Conservation (phyloP, 2,113 vertebrate species). For the Petrocephalus microphthalmus region DNA sequence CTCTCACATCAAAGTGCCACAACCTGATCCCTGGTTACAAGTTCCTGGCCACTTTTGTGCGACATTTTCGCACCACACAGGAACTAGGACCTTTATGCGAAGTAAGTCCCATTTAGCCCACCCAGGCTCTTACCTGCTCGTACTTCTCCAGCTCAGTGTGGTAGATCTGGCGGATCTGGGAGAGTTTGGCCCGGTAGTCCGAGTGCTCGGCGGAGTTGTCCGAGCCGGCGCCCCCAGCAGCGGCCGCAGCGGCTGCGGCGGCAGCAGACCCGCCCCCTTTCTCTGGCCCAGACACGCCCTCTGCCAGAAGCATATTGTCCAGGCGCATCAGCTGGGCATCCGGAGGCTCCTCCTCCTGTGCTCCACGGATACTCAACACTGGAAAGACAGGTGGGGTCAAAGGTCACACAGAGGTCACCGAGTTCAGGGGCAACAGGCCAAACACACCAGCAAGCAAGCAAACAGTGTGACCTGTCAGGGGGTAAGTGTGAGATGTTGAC, state of each 20-base stretch:
- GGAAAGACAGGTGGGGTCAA: constrained; percentile 20
- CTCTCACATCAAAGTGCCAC: background rate
- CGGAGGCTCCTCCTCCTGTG: constrained; percentile 91
- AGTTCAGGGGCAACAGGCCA: background rate
- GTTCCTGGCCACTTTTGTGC: background rate
- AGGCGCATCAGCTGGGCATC: constrained; percentile 94
- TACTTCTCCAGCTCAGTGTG: constrained; percentile 99
- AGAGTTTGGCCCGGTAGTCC: constrained; percentile 90
- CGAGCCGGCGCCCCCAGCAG: constrained; percentile 72
- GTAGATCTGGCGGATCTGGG: constrained; percentile 97
- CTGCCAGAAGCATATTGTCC: constrained; percentile 96
- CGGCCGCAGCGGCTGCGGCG: constrained; percentile 77
- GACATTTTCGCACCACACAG: background rate
- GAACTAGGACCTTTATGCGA: background rate
- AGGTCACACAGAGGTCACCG: background rate
- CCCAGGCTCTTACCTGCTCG: constrained; percentile 73
- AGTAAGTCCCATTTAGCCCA: background rate
- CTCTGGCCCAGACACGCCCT: constrained; percentile 89
- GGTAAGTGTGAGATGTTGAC: too few relatives aligned
- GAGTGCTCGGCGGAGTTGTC: constrained; percentile 94
- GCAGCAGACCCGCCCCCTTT: constrained; percentile 87
- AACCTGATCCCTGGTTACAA: background rate
- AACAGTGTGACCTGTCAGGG: background rate
- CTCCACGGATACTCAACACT: constrained; percentile 96
- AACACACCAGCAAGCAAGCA: background rate